phyloP scores from a whole-genome alignment of 2,113 vertebrate genomes.

The Panthera tigris region DNA sequence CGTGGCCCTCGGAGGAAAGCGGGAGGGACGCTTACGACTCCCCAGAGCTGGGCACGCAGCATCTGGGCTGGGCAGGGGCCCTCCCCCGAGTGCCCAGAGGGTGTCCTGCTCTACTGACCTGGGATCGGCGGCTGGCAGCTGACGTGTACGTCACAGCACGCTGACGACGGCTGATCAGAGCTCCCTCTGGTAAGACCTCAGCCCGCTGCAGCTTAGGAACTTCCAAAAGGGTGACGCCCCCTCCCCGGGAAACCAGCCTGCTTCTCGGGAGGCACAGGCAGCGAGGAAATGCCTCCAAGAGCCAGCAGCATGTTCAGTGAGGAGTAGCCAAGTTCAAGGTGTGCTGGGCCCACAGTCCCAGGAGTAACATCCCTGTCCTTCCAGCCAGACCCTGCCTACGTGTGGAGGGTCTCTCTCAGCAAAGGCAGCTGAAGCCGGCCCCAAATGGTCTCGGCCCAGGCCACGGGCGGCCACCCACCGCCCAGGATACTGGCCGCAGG shows the following conservation, averaged over 20 bases:
- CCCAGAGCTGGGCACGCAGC: background rate
- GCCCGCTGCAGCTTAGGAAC: background rate
- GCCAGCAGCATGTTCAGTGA: background rate
- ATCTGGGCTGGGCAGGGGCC: background rate
- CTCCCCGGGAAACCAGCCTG: background rate
- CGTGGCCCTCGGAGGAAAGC: background rate
- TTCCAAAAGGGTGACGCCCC: background rate
- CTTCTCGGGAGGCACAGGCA: background rate
- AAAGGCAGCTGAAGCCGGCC: background rate
- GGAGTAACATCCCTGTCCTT: background rate
- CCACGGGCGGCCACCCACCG: background rate
- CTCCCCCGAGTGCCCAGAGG: rapidly evolving
- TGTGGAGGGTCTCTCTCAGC: background rate
- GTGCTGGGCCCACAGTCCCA: background rate
- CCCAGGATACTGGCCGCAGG: background rate
- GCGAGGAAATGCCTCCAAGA: background rate
- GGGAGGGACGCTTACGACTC: rapidly evolving
- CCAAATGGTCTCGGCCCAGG: background rate
- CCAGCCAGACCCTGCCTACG: background rate
- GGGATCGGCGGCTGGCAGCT: background rate
- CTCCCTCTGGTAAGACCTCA: background rate
- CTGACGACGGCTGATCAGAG: background rate
- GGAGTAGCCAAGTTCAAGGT: background rate
- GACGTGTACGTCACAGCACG: background rate
- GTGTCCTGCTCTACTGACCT: background rate